Base-by-base conservation (phyloP, 2,113 vertebrate genomes). In the Pachyramphus minor region DNA sequence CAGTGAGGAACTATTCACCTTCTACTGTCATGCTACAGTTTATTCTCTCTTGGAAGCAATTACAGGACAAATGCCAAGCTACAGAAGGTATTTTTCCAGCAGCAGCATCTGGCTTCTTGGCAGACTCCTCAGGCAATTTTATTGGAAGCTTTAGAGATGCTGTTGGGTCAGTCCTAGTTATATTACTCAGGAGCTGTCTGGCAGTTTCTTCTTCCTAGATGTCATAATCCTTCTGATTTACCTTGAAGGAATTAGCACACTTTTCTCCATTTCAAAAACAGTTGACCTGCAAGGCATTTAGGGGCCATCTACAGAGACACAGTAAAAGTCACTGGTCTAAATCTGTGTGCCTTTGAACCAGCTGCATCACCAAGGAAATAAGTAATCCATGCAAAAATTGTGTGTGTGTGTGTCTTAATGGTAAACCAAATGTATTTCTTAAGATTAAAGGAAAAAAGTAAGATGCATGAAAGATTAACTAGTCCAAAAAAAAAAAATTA, bases 51-150 rank as follows among this genome's bases (percentile, higher is more conserved):
- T 91, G 66, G 96, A 98, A 97, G 96, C 97, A 97, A 97, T 97
- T 96, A 97, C 90, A 97, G 33, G 96, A 97, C 97, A 98, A 97
- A 97, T 95, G 97, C 97, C 98, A 97, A 97, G 95, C 94, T 96
- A 93, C 95, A 97, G 95, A 97, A 97, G 96, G 97, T 97, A 93
- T 97, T 98, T 98, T 98, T 98, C 98, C 98, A 98, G 96, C 97
- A 98, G 98, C 96, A 94, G 98, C 98, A 98, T 98, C 98, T 98
- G 98, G 98, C 98, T 98, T 92, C 96, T 98, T 98, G 98, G 98
- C 98, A 98, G 94, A 52, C 63, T 98, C 97, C 95, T 97, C 90
- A n/a, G 94, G 97, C 96, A 97, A 97, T 97, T 98, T 97, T 94
- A 95, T 47, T 82, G 95, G 97, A 96, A 97, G 91, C 64, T 89